Evolutionary conservation across 2,113 vertebrate genomes (phyloP).

Genomic region (Tauraco erythrolophus): DNA sequence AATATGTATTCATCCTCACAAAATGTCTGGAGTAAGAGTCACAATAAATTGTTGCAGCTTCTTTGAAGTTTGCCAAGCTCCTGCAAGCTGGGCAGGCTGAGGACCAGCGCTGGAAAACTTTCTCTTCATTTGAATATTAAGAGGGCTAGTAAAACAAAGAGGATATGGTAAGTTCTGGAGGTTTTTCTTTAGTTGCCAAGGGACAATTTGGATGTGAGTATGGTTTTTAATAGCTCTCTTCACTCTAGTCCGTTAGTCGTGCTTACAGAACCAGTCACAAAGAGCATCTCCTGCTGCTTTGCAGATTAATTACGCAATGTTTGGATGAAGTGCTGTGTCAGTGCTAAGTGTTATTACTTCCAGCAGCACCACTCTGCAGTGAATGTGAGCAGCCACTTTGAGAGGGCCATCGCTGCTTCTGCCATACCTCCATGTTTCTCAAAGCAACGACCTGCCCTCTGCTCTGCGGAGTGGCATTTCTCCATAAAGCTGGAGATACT

Average conservation of each 20-base stretch:
- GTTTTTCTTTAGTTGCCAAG: slow-evolving; percentile 26
- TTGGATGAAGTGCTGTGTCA: slow-evolving; percentile 3
- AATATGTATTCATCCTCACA: neutral
- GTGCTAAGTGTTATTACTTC: neutral
- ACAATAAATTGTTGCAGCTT: neutral
- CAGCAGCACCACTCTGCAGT: neutral
- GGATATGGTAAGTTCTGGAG: slow-evolving; percentile 22
- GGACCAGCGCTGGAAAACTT: slow-evolving; percentile 10
- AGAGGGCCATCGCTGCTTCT: neutral
- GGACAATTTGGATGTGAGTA: slow-evolving; percentile 7
- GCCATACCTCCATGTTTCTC: neutral
- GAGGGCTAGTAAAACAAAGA: slow-evolving; percentile 25
- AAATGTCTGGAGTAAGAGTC: neutral
- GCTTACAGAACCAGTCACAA: neutral
- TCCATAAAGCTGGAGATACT: neutral
- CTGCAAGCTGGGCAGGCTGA: neutral
- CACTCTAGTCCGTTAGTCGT: neutral
- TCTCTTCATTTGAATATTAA: slow-evolving; percentile 47
- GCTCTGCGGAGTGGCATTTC: neutral
- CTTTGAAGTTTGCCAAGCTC: neutral
- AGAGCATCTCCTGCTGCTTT: slow-evolving; percentile 25
- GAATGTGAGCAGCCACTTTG: neutral
- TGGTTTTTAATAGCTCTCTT: slow-evolving; percentile 1
- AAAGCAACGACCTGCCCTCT: neutral
- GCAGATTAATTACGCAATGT: slow-evolving; percentile 32